Percentiles rank a stretch among this genome's conserved stretches.
These are phyloP conservation scores for Gallinago stenura DNA, from an alignment of 2,797 vertebrate species.

Conservation along the genomic window DNA sequence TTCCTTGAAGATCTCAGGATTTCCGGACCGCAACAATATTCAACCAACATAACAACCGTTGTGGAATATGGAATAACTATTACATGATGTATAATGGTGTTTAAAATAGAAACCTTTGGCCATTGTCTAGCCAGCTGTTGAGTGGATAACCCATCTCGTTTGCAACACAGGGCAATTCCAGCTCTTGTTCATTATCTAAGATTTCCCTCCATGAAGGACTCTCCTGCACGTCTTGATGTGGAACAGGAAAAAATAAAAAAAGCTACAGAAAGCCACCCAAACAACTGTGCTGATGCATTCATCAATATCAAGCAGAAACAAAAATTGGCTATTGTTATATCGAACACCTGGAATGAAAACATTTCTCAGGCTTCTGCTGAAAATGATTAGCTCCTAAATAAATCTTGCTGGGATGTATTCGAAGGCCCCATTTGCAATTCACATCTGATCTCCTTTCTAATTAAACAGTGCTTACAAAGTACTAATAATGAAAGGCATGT, in stretches of 20 bases:
- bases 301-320: background rate
- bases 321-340: background rate
- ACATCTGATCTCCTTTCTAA: conserved; percentile 52
- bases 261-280: background rate
- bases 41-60: background rate
- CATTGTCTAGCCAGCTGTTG: background rate
- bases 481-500: conserved; percentile 2
- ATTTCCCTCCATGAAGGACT: background rate
- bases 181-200: background rate
- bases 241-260: background rate
- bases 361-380: background rate
- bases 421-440: conserved; percentile 42
- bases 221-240: background rate
- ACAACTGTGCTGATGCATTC: background rate
- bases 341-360: conserved; percentile 16
- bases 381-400: background rate
- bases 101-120: background rate
- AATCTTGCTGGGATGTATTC: conserved; percentile 9
- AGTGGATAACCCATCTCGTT: background rate
- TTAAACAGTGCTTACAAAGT: conserved; percentile 27
- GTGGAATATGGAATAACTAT: background rate
- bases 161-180: background rate
- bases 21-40: background rate
- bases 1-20: background rate
- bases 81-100: background rate